phyloP scores from a whole-genome alignment of 1,140 invertebrate species.

The Trypoxylus dichotomus region DNA sequence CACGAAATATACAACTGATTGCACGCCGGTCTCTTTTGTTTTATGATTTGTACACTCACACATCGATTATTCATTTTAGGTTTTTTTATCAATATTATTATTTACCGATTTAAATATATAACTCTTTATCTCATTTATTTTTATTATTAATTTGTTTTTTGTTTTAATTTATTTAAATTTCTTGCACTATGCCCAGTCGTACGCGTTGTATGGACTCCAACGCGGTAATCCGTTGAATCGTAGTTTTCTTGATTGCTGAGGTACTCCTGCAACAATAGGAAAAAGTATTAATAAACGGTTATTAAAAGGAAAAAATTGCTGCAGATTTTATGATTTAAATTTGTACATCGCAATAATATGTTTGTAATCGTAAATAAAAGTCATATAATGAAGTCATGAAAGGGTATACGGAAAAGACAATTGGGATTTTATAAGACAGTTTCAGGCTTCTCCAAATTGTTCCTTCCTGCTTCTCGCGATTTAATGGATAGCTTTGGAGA shows the following conservation, averaged over 20 bases:
- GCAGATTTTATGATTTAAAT: background rate
- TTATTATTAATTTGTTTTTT: constrained; percentile 37
- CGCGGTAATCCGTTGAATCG: background rate
- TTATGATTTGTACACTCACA: constrained; percentile 36
- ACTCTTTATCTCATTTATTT: background rate
- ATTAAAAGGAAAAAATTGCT: background rate
- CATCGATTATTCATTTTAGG: background rate
- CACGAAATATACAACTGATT: constrained; percentile 54
- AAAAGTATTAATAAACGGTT: background rate
- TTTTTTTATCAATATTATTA: background rate
- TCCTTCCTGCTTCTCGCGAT: no score
- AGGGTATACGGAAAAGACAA: no score
- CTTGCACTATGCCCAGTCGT: constrained; percentile 48
- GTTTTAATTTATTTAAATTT: constrained; percentile 31
- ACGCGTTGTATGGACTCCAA: background rate
- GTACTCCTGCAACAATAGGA: constrained; percentile 11
- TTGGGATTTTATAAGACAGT: no score
- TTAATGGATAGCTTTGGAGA: no score
- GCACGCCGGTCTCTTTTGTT: constrained; percentile 37
- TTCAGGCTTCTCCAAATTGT: no score
- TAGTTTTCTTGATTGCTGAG: constrained; percentile 3
- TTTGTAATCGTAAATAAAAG: no score
- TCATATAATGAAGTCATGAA: no score
- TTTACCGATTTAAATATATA: constrained; percentile 10
- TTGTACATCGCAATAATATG: background rate